Evolutionary conservation across 2,113 vertebrate species (phyloP), one percentile per base, ranked within the genome.

Genomic region (Callaeas wilsoni): DNA sequence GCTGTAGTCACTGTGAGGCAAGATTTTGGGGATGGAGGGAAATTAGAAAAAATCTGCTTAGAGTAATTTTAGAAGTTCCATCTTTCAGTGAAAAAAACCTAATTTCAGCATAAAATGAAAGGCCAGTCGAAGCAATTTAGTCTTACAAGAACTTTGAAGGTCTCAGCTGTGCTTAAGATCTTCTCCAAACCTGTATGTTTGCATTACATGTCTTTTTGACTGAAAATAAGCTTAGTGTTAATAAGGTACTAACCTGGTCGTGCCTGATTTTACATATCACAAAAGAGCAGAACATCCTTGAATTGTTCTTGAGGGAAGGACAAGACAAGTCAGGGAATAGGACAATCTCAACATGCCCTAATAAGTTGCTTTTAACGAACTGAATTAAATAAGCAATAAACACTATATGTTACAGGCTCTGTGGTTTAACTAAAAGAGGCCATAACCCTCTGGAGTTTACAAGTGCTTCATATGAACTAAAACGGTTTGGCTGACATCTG

Each of bases 351-450:
- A 6, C 1, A 0, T 46, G 76, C 29, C 41, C 30, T 41, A 23
- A 53, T 50, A 67, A 80, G 16, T 0, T 57, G 12, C 22, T 76
- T 85, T 90, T 77, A 65, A 53, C 0, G 0, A 84, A 30, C 9
- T 62, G 23, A 33, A 59, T 63, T 57, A 82, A 65, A 65, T 73
- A 46, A 85, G 44, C 4, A 6, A 23, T 27, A 60, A 76, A 17
- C 25, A 37, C 44, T 39, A 5, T 18, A 17, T 41, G 33, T 53
- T 77, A 26, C 26, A 47, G 68, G 30, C 27, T 76, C 62, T 50
- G 50, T 42, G 65, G 37, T 71, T 88, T 73, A 76, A 90, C 74
- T 82, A 59, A 92, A 88, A 89, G 63, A 73, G 27, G 16, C 71
- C 50, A 35, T 53, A 86, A 89, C 27, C 37, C 86, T 86, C 76